Evolutionary conservation across 2,113 vertebrate species (phyloP), one percentile per base, ranked within the genome.

Genomic region (Mobula birostris): DNA sequence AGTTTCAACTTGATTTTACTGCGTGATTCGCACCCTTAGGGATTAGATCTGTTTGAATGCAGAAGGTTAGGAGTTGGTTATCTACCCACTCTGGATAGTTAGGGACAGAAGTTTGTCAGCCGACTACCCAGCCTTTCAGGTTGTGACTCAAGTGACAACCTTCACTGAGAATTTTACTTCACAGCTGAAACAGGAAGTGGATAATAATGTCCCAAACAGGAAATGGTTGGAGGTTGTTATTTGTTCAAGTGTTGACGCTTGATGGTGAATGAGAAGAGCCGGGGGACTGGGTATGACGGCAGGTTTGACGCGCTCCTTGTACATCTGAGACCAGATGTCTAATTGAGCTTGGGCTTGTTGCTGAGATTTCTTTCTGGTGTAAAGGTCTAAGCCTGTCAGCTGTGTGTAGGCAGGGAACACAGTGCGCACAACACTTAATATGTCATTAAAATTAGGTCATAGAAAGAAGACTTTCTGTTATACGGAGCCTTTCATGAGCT

Each of bases 221-320:
- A 90, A 90, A 90, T 90, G 85, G 85, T 90, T 90, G 85, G 85
- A 90, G 61, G 85, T 90, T 66, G 63, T 90, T 90, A 90, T 90
- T 90, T 90, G 85, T 90, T 32, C 58, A 90, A 90, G 61, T 90
- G 85, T 90, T 90, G 85, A 90, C 15, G 85, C 61, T 66, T 1
- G 48, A 58, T 29, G 82, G 21, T 61, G 82, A 90, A 90, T 29
- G 14, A 66, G 61, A 63, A 29, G 61, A 32, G 85, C 63, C 61
- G 8, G 85, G 82, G 61, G 58, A 66, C 5, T 32, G 61, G 14
- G 61, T 63, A n/a, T 90, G 58, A 66, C 14, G 29, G n/a, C 7
- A 14, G n/a, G 61, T 17, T 66, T 66, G 29, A 90, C 85, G 61
- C 61, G 0, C 5, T 66, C 58, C 29, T 19, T 63, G 63, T 7